These are phyloP conservation scores for Triplophysa siluroides DNA, from an alignment of 2,113 vertebrate genomes.

Conservation along the genomic window DNA sequence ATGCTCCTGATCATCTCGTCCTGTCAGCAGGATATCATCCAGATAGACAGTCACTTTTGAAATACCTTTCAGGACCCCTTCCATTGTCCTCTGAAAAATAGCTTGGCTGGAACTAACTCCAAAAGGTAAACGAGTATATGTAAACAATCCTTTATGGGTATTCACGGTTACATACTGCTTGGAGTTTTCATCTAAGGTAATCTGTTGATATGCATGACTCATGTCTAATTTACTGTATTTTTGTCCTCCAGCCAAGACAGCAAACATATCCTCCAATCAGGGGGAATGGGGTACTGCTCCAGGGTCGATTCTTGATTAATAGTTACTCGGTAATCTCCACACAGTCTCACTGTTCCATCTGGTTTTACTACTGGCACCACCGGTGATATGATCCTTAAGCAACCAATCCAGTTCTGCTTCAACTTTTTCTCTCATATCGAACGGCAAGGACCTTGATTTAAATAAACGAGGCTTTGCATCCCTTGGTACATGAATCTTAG, in stretches of 20 bases:
- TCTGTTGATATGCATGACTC: too few species aligned
- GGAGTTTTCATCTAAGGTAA: too few species aligned
- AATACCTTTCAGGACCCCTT: slow-evolving; percentile 29
- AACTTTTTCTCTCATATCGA: neutral
- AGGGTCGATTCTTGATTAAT: too few species aligned
- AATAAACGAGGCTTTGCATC: neutral
- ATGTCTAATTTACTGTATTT: too few species aligned
- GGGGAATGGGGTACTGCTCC: too few species aligned
- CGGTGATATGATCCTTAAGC: neutral
- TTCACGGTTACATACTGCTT: too few species aligned
- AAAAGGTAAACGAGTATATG: too few species aligned
- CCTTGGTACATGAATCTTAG: neutral
- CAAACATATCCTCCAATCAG: too few species aligned
- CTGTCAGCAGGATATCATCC: slow-evolving; percentile 45
- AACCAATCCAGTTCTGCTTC: slow-evolving; percentile 28
- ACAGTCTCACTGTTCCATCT: too few species aligned
- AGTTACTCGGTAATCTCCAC: too few species aligned
- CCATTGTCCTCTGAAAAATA: slow-evolving; percentile 49
- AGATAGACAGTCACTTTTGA: slow-evolving; percentile 35
- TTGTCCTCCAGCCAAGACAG: too few species aligned
- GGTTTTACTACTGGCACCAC: neutral
- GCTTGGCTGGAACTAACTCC: slow-evolving; percentile 45
- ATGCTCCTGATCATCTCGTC: slow-evolving; percentile 12
- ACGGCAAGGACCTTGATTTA: neutral
- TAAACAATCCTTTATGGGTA: too few species aligned